phyloP scores from a whole-genome alignment of 2,888 invertebrate genomes.

The Caenorhabditis sinica region DNA sequence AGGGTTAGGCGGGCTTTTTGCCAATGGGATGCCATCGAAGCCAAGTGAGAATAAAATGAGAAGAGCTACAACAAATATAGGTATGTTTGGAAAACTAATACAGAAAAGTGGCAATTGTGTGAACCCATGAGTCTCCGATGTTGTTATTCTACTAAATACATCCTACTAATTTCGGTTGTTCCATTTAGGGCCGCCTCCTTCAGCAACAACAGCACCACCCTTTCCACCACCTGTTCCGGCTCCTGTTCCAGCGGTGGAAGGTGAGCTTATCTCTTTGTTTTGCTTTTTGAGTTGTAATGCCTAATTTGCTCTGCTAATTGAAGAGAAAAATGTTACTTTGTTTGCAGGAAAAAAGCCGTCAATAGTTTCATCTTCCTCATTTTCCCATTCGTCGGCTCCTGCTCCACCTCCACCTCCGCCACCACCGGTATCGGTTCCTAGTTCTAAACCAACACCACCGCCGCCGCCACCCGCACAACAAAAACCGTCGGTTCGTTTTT shows the following conservation, averaged over 20 bases:
- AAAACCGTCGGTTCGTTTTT: conserved; percentile 55
- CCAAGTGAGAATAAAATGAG: conserved; percentile 80
- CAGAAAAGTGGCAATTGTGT: neutral
- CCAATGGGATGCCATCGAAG: conserved; percentile 79
- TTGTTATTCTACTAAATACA: neutral
- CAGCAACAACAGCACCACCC: conserved; percentile 55
- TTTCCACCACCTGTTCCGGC: conserved; percentile 44
- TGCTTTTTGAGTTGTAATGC: neutral
- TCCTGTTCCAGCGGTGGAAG: conserved; percentile 42
- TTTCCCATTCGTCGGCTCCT: conserved; percentile 42
- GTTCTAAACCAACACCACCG: conserved; percentile 64
- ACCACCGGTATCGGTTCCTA: conserved; percentile 27
- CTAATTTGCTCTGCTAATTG: neutral
- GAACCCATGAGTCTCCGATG: no score
- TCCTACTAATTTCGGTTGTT: neutral
- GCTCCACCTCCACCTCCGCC: conserved; percentile 50
- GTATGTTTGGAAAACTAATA: conserved; percentile 28
- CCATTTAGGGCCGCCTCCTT: conserved; percentile 66
- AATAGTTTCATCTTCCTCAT: conserved; percentile 53
- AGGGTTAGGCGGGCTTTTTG: conserved; percentile 80
- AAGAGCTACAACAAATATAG: conserved; percentile 62
- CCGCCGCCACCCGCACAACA: conserved; percentile 68
- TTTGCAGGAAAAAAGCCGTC: conserved; percentile 60
- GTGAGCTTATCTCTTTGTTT: neutral
- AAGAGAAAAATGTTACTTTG: neutral